Base-by-base conservation (phyloP, 2,888 invertebrate genomes). In the Drosophila austrosaltans region DNA sequence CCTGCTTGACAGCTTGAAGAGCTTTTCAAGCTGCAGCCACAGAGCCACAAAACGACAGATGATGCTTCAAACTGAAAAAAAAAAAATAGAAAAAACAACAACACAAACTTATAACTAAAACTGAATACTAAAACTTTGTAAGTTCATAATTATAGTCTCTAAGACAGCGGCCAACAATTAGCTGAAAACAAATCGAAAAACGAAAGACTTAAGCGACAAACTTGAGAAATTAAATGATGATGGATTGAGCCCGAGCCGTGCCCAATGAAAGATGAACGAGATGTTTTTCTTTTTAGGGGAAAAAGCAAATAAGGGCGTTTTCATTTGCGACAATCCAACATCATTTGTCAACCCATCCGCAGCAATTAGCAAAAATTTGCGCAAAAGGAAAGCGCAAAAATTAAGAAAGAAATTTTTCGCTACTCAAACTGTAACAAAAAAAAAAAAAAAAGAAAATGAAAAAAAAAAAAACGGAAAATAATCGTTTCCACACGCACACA, bases 1-100 rank as follows among this genome's bases (percentile, higher is more conserved):
- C 84, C 84, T 85, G 84, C 86, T 85, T 85, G 84, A 85, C 84
- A 89, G 88, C 88, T 89, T 83, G 75, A 87, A 89, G 83, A 87
- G 87, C 78, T 83, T 70, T 57, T 57, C 57, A 57, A 57, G 57
- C 57, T 57, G 63, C 79, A 82, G 77, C 69, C 61, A 79, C 72
- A 70, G 66, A 79, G 69, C 67, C 79, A 81, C 82, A 79, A 79
- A 79, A 70, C 72, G 68, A 79, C 69, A 57, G 79, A 79, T 79
- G 81, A 87, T 84, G 86, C 77, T 88, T 73, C 70, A 78, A 32
- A 48, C 81, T 78, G 78, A 73, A 68, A 61, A 44, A 57, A 57
- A 22, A 57, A 22, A 36, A 32, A 39, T 58, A 62, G 10, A 20
- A 22, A 25, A 12, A 57, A 36, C n/a, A 40, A 40, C 64, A 54